Percentiles rank a stretch among this genome's conserved stretches.
Conservation (phyloP, 2,888 invertebrate genomes). For the Drosophila helvetica region DNA sequence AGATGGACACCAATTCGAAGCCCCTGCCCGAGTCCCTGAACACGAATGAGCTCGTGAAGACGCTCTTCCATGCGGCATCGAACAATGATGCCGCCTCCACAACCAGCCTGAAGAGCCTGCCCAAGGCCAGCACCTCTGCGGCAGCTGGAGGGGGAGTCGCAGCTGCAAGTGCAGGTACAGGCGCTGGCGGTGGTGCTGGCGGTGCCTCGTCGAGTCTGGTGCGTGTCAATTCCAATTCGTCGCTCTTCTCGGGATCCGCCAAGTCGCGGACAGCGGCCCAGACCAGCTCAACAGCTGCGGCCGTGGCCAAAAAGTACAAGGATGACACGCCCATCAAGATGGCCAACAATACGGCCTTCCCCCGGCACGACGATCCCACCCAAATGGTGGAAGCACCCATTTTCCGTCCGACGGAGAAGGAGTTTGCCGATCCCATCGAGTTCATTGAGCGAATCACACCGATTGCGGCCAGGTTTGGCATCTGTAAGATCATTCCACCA, state of each 20-base stretch:
- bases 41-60: conserved; percentile 83
- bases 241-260: conserved; percentile 82
- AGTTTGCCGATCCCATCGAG: conserved; percentile 93
- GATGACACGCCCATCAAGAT: conserved; percentile 83
- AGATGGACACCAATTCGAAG: conserved; percentile 83
- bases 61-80: conserved; percentile 74
- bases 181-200: neutral
- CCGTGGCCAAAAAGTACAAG: conserved; percentile 83
- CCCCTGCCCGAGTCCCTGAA: conserved; percentile 83
- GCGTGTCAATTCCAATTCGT: conserved; percentile 83
- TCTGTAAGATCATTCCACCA: conserved; percentile 95
- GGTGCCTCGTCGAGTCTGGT: conserved; percentile 61
- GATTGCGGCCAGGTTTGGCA: conserved; percentile 91
- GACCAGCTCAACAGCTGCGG: conserved; percentile 50
- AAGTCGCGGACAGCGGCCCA: conserved; percentile 77
- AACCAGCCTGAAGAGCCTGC: conserved; percentile 40
- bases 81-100: conserved; percentile 38
- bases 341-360: conserved; percentile 84
- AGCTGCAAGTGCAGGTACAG: conserved; percentile 37
- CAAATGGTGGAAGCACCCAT: conserved; percentile 90
- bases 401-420: conserved; percentile 91
- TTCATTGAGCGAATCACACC: conserved; percentile 92
- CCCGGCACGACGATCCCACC: conserved; percentile 84
- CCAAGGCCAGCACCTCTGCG: conserved; percentile 65
- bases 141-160: conserved; percentile 36